Evolutionary conservation across 2,888 invertebrate species (phyloP), one percentile per base, ranked within the genome.

Genomic region (Stomorhina lunata): DNA sequence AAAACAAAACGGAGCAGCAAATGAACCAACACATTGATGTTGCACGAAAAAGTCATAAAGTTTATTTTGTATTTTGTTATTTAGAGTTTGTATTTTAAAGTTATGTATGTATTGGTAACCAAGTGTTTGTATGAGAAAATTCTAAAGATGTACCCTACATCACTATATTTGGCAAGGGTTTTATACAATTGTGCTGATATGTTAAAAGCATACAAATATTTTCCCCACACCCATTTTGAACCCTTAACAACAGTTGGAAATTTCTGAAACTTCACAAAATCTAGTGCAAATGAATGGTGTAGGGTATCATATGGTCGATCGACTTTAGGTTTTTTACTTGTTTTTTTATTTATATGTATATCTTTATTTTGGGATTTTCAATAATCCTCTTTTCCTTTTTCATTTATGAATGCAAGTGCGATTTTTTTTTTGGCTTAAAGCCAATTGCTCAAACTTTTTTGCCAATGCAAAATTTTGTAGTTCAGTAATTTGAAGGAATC

Each of bases 1-100:
- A 55, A 32, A 55, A 65, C 25, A 34, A 75, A 61, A 32, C 17
- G 43, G n/a, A 29, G 12, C n/a, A 53, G 22, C 22, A 22, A 50
- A 61, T 17, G n/a, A 48, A 40, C 37, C 27, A 61, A 77, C 57
- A 61, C 48, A 37, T 57, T 40, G 53, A 20, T n/a, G 4, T 53
- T 43, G 32, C 66, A 55, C 32, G 15, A 34, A 45, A 57, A 57
- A 63, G 45, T 32, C 63, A 50, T 53, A 69, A 69, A 68, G 55
- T 75, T 75, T 75, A 55, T 65, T 68, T 68, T 20, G 66, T 50
- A 45, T 75, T 59, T 76, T 66, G 37, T 66, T 66, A 59, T 76
- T 66, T 68, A 37, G 48, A 76, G 59, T 48, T 68, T 10, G 4
- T 10, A 25, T 75, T 75, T 27, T 29, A 76, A 76, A 76, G 66